Percentiles rank a stretch among this genome's conserved stretches.
Conservation (phyloP, 2,797 vertebrate species). For the Anabas testudineus region DNA sequence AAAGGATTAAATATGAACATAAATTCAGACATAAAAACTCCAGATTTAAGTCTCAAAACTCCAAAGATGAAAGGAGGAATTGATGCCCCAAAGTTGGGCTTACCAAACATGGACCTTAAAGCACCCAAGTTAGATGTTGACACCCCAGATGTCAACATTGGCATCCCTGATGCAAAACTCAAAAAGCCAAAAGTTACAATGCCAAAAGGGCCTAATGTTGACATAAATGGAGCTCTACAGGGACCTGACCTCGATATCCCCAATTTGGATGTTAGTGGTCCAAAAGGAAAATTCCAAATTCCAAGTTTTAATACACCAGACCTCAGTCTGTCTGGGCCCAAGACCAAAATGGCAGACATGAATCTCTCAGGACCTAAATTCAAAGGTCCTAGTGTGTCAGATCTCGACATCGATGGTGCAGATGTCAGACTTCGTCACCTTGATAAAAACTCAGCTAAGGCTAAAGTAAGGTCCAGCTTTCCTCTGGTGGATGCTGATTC, state of each 20-base stretch:
- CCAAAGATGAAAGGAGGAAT: slow-evolving; percentile 66
- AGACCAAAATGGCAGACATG: slow-evolving; percentile 58
- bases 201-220: slow-evolving; percentile 63
- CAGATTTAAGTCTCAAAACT: slow-evolving; percentile 59
- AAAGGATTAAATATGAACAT: slow-evolving; percentile 54
- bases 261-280: slow-evolving; percentile 36
- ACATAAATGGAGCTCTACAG: slow-evolving; percentile 46
- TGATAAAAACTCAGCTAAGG: slow-evolving; percentile 21
- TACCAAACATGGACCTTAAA: slow-evolving; percentile 52
- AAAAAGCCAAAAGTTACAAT: slow-evolving; percentile 65
- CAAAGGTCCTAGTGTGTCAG: slow-evolving; percentile 47
- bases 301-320: slow-evolving; percentile 61
- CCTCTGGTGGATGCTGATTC: slow-evolving; percentile 35
- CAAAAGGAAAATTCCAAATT: slow-evolving; percentile 55
- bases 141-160: slow-evolving; percentile 61
- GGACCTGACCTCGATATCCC: slow-evolving; percentile 60
- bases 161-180: slow-evolving; percentile 55
- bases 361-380: slow-evolving; percentile 23
- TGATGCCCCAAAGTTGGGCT: slow-evolving; percentile 45
- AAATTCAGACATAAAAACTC: slow-evolving; percentile 51
- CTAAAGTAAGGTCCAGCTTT: slow-evolving; percentile 41
- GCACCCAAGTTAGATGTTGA: slow-evolving; percentile 55
- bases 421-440: slow-evolving; percentile 23
- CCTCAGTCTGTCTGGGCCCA: slow-evolving; percentile 53
- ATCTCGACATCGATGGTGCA: slow-evolving; percentile 58